Evolutionary conservation across 2,888 invertebrate species (phyloP).

Genomic region (Clitarchus hookeri): DNA sequence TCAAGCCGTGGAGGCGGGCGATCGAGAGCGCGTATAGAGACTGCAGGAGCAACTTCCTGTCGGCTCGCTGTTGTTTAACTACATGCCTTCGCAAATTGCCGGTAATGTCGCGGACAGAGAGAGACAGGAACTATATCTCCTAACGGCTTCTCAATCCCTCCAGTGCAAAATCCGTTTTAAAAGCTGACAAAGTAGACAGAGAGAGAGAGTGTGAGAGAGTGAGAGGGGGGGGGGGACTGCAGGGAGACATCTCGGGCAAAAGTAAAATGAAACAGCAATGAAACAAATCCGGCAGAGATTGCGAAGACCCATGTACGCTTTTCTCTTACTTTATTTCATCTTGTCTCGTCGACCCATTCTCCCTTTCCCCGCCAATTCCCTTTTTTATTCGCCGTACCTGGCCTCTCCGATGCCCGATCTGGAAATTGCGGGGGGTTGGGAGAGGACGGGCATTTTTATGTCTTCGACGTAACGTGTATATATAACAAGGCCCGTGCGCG

Average conservation of each 20-base stretch:
- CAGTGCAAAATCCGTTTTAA: not conserved
- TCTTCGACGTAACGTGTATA: slow-evolving; percentile 14
- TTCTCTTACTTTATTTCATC: not conserved
- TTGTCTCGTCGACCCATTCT: not conserved
- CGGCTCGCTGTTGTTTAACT: not conserved
- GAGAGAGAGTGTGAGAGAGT: too few relatives aligned
- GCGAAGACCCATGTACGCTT: not conserved
- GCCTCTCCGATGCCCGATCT: not conserved
- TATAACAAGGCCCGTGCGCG: not conserved
- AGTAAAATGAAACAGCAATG: slow-evolving; percentile 14
- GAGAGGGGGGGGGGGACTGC: too few relatives aligned
- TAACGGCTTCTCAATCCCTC: not conserved
- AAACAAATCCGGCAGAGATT: not conserved
- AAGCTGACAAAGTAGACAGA: not conserved
- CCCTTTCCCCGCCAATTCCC: not conserved
- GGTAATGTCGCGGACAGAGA: not conserved
- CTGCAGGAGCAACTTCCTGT: not conserved
- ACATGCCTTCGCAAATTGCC: not conserved
- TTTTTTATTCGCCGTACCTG: not conserved
- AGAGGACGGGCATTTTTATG: not conserved
- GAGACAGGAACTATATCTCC: not conserved
- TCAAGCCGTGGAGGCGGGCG: not conserved
- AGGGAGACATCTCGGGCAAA: not conserved
- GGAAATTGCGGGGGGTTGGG: not conserved
- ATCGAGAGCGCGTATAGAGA: not conserved